Percentiles rank a stretch among this genome's conserved stretches.
phyloP scores from a whole-genome alignment of 2,797 vertebrate species.

The Scarus forsteni region DNA sequence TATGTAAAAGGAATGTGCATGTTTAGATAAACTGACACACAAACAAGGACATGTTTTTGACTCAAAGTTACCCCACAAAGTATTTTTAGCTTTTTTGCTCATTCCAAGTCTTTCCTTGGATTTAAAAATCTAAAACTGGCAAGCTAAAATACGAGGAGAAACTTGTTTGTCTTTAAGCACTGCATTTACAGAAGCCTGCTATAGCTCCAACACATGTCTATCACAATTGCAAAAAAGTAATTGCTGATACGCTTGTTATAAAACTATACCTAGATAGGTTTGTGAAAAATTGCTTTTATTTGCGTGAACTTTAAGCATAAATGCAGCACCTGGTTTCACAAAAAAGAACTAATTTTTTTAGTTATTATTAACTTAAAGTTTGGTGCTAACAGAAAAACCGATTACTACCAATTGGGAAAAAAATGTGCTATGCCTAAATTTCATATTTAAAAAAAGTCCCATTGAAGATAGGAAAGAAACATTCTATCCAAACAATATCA shows the following conservation, averaged over 20 bases:
- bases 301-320: background rate
- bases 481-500: slow-evolving; percentile 42
- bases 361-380: slow-evolving; percentile 6
- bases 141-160: no score
- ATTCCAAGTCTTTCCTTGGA: no score
- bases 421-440: slow-evolving; percentile 16
- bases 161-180: background rate
- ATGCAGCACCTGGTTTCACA: background rate
- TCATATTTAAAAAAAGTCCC: slow-evolving; percentile 1
- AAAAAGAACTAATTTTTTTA: background rate
- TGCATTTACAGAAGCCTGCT: background rate
- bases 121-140: no score
- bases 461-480: slow-evolving; percentile 31
- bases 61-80: no score
- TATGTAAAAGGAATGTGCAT: no score
- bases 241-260: no score
- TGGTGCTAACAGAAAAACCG: slow-evolving; percentile 13
- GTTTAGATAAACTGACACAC: no score
- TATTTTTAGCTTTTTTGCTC: no score
- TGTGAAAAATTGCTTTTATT: background rate
- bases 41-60: no score
- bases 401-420: slow-evolving; percentile 5
- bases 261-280: no score
- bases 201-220: background rate
- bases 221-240: no score